These are phyloP conservation scores for Aspidoscelis tigris DNA, from an alignment of 2,113 vertebrate genomes.

Conservation along the genomic window DNA sequence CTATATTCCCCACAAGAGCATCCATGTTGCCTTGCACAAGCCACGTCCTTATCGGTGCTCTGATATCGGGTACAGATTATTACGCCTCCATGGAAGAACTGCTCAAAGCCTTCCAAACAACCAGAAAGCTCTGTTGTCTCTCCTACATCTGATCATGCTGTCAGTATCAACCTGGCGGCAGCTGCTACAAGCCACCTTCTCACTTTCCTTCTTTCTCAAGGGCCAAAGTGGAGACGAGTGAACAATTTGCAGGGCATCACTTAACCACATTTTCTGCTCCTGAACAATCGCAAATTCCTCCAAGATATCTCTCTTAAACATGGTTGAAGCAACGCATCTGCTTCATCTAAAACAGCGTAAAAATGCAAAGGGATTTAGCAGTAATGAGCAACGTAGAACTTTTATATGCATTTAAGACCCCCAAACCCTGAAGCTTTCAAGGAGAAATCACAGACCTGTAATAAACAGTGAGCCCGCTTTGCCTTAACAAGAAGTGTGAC, in stretches of 20 bases:
- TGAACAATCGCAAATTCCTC: not conserved
- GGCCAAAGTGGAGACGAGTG: not conserved
- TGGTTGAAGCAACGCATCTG: not conserved
- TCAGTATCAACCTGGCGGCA: not conserved
- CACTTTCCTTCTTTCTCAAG: conserved; percentile 22
- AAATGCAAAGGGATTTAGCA: not conserved
- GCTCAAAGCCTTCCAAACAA: not conserved
- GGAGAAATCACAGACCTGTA: not conserved
- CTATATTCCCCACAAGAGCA: not conserved
- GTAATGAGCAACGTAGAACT: not conserved
- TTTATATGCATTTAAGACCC: not conserved
- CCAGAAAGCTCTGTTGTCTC: not conserved
- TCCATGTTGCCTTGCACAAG: not conserved
- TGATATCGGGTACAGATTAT: no score
- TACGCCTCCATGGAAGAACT: not conserved
- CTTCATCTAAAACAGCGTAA: not conserved
- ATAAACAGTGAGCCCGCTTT: no score
- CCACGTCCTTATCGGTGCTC: not conserved
- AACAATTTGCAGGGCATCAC: not conserved
- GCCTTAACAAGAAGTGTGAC: no score
- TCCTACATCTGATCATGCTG: not conserved
- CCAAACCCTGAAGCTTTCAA: not conserved
- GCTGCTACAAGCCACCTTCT: conserved; percentile 10
- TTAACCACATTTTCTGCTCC: not conserved
- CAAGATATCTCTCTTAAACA: not conserved